Evolutionary conservation across 2,113 vertebrate species (phyloP), one percentile per base, ranked within the genome.

Genomic region (Sinocyclocheilus maitianheensis): DNA sequence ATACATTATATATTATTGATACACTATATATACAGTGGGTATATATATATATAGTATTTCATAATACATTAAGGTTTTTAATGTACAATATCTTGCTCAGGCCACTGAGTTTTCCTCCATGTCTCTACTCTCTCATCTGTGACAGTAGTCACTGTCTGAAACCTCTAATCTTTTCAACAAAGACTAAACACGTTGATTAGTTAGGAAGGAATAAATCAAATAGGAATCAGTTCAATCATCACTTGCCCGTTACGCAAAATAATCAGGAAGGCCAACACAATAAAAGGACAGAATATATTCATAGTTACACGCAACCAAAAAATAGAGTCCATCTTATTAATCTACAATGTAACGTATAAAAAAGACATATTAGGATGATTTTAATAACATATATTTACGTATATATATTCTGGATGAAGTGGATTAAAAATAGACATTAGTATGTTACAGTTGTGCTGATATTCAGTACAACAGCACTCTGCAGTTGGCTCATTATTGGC

Each of bases 211-310:
- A 30, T 34, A 34, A 18, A 34, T 69, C 65, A 90, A 94, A 93
- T 91, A 92, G 89, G 90, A 93, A 95, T 94, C 93, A 91, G 92
- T 94, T 89, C 92, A 91, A 94, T 93, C 92, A 91, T 93, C 91
- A 90, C 89, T 92, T 91, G 91, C 92, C 92, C 93, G 92, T 93
- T 91, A 93, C 12, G 12, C 46, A 77, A 83, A 81, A 60, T 34
- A 37, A 51, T 37, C 55, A 84, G 62, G 80, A 69, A 83, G 43
- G 43, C n/a, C 8, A 20, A 51, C 40, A 58, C 30, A 60, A 78
- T n/a, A 60, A 58, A 76, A 72, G 9, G 16, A 71, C 30, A 16
- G 2, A 67, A 67, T 2, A 34, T 16, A 60, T 22, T 60, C 2
- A 67, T 67, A 30, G 13, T 34, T 34, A 30, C 65, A 71, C 9